Evolutionary conservation across 2,888 invertebrate genomes (phyloP), one percentile per base, ranked within the genome.

Genomic region (Thumatha senex): DNA sequence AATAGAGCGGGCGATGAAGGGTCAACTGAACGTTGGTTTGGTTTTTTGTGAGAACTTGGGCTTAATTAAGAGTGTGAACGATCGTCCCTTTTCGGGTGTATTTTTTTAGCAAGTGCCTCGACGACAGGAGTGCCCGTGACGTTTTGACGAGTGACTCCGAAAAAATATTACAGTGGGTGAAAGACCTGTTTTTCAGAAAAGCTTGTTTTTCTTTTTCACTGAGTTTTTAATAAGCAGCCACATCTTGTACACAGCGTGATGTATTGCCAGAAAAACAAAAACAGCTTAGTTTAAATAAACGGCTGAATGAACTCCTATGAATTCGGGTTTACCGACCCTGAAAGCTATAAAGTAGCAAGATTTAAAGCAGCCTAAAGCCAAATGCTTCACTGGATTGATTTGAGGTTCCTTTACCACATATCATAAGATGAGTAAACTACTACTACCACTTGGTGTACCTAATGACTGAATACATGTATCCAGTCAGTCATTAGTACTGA

Each of bases 51-150:
- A 72, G 67, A 71, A 78, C 73, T 72, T 73, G 72, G 76, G 78
- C 67, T 82, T 88, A 88, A 88, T 89, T 87, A 87, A 84, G 81
- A 85, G 87, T 84, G 86, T 82, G 84, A 86, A 82, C 80, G 85
- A 86, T 81, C 78, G 80, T 75, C 74, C 72, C 74, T 79, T 78
- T 83, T 82, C 65, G 72, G 66, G 66, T 70, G 49, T 60, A 58
- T 72, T 78, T 82, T 85, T 84, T 80, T 66, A 70, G 74, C 65
- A 70, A 70, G 59, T 67, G 63, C 64, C 65, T 67, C 52, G 68
- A 70, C 65, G 74, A 72, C 72, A 70, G 64, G 63, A 67, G 66
- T 74, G 73, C 60, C 57, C 61, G 62, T 73, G 78, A 76, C 74
- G 67, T 61, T 66, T 67, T 72, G 70, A 65, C 61, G 74, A 78